These are phyloP conservation scores for Acinonyx jubatus DNA, from an alignment of 2,113 vertebrate genomes.

Conservation along the genomic window DNA sequence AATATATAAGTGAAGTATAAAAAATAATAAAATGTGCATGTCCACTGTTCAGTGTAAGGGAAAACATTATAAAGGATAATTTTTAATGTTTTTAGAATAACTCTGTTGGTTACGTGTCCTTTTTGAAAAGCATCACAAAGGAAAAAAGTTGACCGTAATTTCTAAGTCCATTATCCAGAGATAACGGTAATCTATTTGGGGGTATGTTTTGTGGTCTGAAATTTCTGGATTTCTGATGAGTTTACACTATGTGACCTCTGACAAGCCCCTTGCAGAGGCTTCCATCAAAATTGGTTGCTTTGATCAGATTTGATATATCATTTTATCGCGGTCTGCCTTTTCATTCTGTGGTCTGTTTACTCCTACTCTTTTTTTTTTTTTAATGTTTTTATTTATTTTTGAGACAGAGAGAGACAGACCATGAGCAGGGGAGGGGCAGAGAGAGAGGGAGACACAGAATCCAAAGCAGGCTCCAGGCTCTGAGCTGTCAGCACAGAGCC, in stretches of 20 bases:
- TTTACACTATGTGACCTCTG: neutral
- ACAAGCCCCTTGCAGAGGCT: neutral
- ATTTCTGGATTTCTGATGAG: neutral
- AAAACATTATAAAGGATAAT: neutral
- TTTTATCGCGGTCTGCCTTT: neutral
- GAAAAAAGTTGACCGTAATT: neutral
- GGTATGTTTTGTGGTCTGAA: neutral
- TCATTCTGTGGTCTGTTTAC: neutral
- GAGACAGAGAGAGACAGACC: no score
- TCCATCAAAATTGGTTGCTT: neutral
- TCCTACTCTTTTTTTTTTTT: neutral
- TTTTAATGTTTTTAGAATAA: neutral
- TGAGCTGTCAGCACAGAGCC: no score
- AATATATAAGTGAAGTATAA: neutral
- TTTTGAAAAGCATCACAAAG: neutral
- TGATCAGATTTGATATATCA: neutral
- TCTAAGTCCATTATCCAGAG: neutral
- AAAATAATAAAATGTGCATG: neutral
- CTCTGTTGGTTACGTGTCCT: neutral
- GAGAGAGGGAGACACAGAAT: no score
- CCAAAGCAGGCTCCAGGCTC: no score
- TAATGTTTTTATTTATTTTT: no score
- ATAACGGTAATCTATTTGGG: accelerated
- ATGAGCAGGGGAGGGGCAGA: no score
- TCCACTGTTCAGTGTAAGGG: neutral